Percentiles rank a stretch among this genome's conserved stretches.
Conservation (phyloP, 1,140 invertebrate species). For the Aphaenogaster ashmeadi region DNA sequence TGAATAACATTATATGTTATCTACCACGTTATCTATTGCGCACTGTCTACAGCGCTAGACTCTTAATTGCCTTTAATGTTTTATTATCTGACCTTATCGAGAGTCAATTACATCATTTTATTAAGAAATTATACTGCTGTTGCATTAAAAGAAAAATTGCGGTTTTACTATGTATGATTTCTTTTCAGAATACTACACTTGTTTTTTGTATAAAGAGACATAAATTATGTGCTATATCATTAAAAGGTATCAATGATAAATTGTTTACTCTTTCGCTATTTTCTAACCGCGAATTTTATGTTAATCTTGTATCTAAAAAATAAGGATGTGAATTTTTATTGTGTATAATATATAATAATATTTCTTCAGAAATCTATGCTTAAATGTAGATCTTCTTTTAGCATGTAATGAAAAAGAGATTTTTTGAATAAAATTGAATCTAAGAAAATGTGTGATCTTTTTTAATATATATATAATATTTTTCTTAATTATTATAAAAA, state of each 20-base stretch:
- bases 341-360: background rate
- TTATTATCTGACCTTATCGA: no score
- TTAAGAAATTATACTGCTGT: no score
- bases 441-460: background rate
- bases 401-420: background rate
- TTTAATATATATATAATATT: background rate
- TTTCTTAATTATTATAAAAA: background rate
- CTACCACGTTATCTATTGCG: no score
- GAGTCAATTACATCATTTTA: no score
- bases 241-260: background rate
- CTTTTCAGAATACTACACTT: background rate
- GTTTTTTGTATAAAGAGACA: background rate
- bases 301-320: background rate
- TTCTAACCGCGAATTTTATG: background rate
- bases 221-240: background rate
- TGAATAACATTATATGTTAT: no score
- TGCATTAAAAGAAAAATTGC: background rate
- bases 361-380: background rate
- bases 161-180: background rate
- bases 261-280: background rate
- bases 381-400: background rate
- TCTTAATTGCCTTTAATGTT: no score
- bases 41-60: no score
- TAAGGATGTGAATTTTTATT: background rate
- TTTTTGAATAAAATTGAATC: background rate